Base-by-base conservation (phyloP, 2,888 invertebrate species). In the Capitulum mitella region DNA sequence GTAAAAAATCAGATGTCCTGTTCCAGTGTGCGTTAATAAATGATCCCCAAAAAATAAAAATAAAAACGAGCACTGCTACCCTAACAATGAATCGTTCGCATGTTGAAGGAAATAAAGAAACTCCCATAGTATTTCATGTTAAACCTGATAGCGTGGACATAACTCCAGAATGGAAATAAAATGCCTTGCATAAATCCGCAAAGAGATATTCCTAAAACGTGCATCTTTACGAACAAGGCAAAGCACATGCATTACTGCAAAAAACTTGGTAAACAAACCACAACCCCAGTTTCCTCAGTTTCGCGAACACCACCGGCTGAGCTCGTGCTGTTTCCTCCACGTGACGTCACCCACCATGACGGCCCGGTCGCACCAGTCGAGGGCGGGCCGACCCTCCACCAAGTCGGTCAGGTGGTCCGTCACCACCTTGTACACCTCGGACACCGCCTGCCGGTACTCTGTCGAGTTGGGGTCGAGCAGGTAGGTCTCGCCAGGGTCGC, bases 401-500 rank as follows among this genome's bases (percentile, higher is more conserved):
- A 87, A 81, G 3, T 82, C 80, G 1, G 78, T 70, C 70, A 81
- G 80, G 81, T 87, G 87, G 0, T 83, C 79, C 5, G 81, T 77
- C 22, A 85, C 83, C 29, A 83, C 82, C 46, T 81, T n/a, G 79
- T 82, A 79, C 37, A 86, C 83, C 6, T 77, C 77, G 26, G 82
- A 81, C 80, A 86, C 84, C 37, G 83, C 83, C 19, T 77, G 79
- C 78, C 83, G 83, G 81, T 86, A 86, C 79, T 85, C 85, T 1
- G 78, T 78, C 12, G 82, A 81, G 51, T 80, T 78, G 22, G 82
- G 48, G 8, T 46, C 22, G 6, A 87, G 85, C 14, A 83, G 82
- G 79, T 85, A 87, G 82, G 85, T 85, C 81, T 87, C 87, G 5
- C 85, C 85, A 12, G 86, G 86, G 82, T 87, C 87, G 75, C 83